These are phyloP conservation scores for Bibio marci DNA, from an alignment of 2,888 invertebrate genomes.

Conservation along the genomic window DNA sequence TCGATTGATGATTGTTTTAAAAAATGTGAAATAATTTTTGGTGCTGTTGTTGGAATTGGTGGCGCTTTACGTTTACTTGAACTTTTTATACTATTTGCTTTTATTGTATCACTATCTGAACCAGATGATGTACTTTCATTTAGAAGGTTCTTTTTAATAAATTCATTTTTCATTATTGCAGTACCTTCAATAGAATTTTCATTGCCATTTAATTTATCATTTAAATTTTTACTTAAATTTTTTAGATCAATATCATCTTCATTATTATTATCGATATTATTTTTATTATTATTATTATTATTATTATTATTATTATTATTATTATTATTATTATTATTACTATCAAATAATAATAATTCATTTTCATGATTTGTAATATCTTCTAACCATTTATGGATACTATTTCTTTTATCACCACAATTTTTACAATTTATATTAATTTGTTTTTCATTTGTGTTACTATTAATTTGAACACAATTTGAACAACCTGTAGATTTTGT, in stretches of 20 bases:
- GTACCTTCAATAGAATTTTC: not conserved
- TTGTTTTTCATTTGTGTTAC: constrained; percentile 4
- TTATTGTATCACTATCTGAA: constrained; percentile 13
- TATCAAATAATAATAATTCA: constrained; percentile 8
- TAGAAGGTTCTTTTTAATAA: constrained; percentile 16
- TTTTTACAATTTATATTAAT: constrained; percentile 18
- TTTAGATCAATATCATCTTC: not conserved
- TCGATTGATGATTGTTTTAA: constrained; percentile 4
- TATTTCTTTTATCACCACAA: constrained; percentile 53
- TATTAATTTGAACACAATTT: constrained; percentile 32
- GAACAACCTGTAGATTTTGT: constrained; percentile 46
- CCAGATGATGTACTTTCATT: constrained; percentile 29
- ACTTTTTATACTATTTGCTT: constrained; percentile 7
- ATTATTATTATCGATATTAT: not conserved
- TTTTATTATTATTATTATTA: not conserved
- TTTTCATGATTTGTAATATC: constrained; percentile 36
- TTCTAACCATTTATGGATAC: constrained; percentile 60
- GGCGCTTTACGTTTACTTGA: constrained; percentile 19
- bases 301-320: not conserved
- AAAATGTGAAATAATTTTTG: constrained; percentile 13
- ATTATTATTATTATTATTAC: constrained; percentile 14
- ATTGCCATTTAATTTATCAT: not conserved
- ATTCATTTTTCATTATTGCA: not conserved
- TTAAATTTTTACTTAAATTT: too few relatives aligned
- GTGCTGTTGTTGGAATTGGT: constrained; percentile 15